Base-by-base conservation (phyloP, 2,113 vertebrate genomes). In the Psophia crepitans region DNA sequence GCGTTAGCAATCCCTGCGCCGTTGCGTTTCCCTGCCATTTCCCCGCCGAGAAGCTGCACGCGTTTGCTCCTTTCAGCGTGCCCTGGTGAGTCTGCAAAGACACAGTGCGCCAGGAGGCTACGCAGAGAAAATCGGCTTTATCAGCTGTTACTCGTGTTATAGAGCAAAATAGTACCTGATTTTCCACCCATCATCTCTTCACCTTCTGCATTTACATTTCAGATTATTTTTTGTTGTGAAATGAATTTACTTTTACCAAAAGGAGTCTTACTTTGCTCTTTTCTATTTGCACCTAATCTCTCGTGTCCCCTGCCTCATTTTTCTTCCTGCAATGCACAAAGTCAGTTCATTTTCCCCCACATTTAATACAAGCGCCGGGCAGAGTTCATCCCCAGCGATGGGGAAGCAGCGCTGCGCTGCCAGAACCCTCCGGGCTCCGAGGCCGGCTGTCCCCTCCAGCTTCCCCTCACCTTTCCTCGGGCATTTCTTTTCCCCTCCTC, bases 91-190 rank as follows among this genome's bases (percentile, higher is more conserved):
- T n/a, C 71, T n/a, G 14, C 46, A 43, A 43, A 43, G 43, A 7
- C 14, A 43, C 44, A 1, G 27, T 1, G n/a, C 21, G 2, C 26
- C 57, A 10, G 12, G 24, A 16, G 39, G 20, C 35, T 9, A 6
- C 8, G 4, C 74, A 14, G 14, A 33, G 63, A 35, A 48, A n/a
- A 2, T 5, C 0, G 1, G 57, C 57, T 12, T 5, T 3, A 12
- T 5, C 76, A 8, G 3, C 19, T 33, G 10, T 22, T 1, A 7
- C 32, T 14, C 4, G 0, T 4, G 44, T 4, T 22, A 4, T 1
- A 23, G 30, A 57, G 27, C 58, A 23, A 43, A 57, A 12, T 43
- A 69, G 9, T 16, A 2, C 8, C 27, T 22, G 3, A 7, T 19
- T 53, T 37, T 11, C 43, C 26, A 9, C 26, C 61, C n/a, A 0